Percentiles rank a stretch among this genome's conserved stretches.
Conservation (phyloP, 1,140 invertebrate species). For the Gryllus bimaculatus region DNA sequence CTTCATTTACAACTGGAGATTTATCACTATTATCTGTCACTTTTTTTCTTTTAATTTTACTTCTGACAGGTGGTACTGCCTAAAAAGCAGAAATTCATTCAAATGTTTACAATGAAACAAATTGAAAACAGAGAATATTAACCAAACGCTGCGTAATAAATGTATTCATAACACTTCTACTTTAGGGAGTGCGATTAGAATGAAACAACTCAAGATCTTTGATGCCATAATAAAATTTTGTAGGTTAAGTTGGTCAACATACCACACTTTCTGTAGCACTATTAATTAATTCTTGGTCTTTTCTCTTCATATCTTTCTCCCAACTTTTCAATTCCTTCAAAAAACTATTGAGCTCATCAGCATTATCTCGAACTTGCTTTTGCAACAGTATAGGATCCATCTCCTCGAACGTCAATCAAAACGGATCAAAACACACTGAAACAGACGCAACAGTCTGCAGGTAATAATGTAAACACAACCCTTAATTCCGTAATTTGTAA, state of each 20-base stretch:
- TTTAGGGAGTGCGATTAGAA: not conserved
- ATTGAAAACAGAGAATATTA: no score
- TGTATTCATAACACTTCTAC: not conserved
- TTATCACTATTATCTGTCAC: constrained; percentile 29
- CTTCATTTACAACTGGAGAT: constrained; percentile 29
- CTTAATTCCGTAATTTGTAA: no score
- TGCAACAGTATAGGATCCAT: constrained; percentile 48
- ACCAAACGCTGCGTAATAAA: no score
- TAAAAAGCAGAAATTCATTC: constrained; percentile 21
- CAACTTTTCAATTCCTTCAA: constrained; percentile 69
- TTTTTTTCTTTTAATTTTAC: constrained; percentile 34
- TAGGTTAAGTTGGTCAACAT: not conserved
- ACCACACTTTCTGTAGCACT: constrained; percentile 18
- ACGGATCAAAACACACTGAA: no score
- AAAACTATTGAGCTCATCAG: constrained; percentile 58
- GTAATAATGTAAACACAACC: no score
- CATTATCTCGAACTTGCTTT: constrained; percentile 60
- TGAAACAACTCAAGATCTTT: not conserved
- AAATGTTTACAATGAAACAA: no score
- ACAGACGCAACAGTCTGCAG: no score
- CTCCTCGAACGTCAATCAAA: constrained; percentile 19
- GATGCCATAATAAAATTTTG: no score
- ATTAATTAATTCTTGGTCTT: constrained; percentile 50
- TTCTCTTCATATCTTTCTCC: constrained; percentile 74
- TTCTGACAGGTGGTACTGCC: constrained; percentile 45